Evolutionary conservation across 2,888 invertebrate genomes (phyloP).

Genomic region (Dorcus hopei): DNA sequence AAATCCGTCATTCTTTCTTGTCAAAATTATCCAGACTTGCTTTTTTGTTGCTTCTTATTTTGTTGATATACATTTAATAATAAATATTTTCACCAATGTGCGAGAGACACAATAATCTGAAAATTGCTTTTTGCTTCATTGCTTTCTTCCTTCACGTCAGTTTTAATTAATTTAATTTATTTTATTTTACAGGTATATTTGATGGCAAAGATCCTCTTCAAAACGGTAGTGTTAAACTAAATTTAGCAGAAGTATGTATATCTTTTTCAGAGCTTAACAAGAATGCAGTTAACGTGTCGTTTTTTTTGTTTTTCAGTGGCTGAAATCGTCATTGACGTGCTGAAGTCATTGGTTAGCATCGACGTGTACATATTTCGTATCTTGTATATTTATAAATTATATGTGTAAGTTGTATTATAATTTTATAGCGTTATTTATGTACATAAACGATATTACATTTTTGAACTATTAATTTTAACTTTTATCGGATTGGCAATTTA

Average conservation of each 20-base stretch:
- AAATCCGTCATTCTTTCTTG: too few species aligned
- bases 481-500: background rate
- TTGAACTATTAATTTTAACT: slow-evolving; percentile 2
- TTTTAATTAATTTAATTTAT: too few species aligned
- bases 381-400: slow-evolving; percentile 26
- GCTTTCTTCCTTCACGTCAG: too few species aligned
- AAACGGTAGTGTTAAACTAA: slow-evolving; percentile 77
- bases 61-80: too few species aligned
- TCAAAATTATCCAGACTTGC: too few species aligned
- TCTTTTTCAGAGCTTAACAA: background rate
- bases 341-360: slow-evolving; percentile 42
- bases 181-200: slow-evolving; percentile 57
- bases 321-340: slow-evolving; percentile 70
- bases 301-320: slow-evolving; percentile 63
- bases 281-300: background rate
- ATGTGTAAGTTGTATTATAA: slow-evolving; percentile 21
- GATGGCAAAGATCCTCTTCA: slow-evolving; percentile 77
- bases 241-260: slow-evolving; percentile 69
- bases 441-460: slow-evolving; percentile 9
- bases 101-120: too few species aligned
- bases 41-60: too few species aligned
- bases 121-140: too few species aligned
- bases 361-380: slow-evolving; percentile 22
- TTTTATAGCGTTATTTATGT: slow-evolving; percentile 19
- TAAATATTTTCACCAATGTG: too few species aligned